Base-by-base conservation (phyloP, 2,797 vertebrate species). In the Alauda arvensis region DNA sequence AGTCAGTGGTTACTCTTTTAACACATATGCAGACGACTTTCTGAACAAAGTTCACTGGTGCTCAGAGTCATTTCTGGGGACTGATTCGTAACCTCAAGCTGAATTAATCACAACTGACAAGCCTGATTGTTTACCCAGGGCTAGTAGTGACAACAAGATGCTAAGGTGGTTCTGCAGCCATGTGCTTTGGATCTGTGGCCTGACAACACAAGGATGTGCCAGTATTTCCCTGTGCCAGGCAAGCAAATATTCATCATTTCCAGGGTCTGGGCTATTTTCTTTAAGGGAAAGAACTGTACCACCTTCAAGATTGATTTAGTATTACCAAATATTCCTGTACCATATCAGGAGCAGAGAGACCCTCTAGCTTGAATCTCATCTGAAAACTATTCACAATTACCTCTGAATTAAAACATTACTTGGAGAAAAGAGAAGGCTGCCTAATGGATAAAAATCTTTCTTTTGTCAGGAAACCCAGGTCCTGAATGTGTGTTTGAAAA, bases 141-240 rank as follows among this genome's bases (percentile, higher is more conserved):
- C 8, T 77, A 25, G 10, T 6, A 31, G 10, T 17, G 9, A 33
- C 45, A 74, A 12, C 2, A 55, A 43, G 26, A 33, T 23, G 39
- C 3, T 11, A 6, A 31, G 0, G 3, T 2, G 3, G 9, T 24
- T 71, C 28, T 78, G 29, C 26, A 52, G 31, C 3, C 2, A 0
- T 0, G 0, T 25, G 46, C 15, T 25, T 45, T 63, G 39, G 18
- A 57, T 15, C 8, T 60, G 40, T 46, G 39, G 6, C 4, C 28
- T 49, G 14, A 66, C 0, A 0, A 25, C 3, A 9, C 12, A 81
- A 83, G 17, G 18, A 25, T 37, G 3, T 26, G 7, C 5, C 14
- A 26, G 10, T 15, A 52, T 18, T 40, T 72, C 46, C n/a, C 25
- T 55, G 24, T 29, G 11, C 17, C 21, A 29, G 7, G 24, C 3